Base-by-base conservation (phyloP, 2,888 invertebrate species). In the Temnothorax unifasciatus region DNA sequence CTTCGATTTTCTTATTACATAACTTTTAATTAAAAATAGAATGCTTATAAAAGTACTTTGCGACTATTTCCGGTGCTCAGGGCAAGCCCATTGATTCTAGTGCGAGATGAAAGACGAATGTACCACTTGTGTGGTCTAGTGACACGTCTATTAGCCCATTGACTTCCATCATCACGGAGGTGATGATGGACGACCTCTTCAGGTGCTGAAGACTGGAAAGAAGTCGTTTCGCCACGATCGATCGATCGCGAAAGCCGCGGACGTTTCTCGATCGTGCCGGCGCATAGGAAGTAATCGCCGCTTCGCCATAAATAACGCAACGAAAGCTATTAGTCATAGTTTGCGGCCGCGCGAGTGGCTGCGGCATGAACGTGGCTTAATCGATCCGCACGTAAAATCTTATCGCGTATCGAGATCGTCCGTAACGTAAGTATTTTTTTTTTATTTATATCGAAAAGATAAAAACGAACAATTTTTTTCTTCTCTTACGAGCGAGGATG, bases 321-420 rank as follows among this genome's bases (percentile, higher is more conserved):
- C 85, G 86, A 86, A 85, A 88, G 85, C 88, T 89, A 83, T 89
- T 86, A 84, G 89, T 87, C 87, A 74, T 76, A 79, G 86, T 64
- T 82, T 44, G 85, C 25, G 82, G 34, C 66, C 52, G 74, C 57
- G 84, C 47, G 76, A 84, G 63, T 84, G 79, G 64, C 41, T 34
- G 61, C 38, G 75, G 11, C 76, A 44, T 54, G 52, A 77, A 82
- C 66, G 63, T 47, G 18, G 68, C 38, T 68, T 89, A 82, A 88
- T 88, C 88, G 89, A 88, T 88, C 77, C 86, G 38, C 82, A 3
- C 74, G 9, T 81, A 73, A 86, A 88, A 86, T 75, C 66, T 61
- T 79, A 68, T 74, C 50, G 38, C 81, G 44, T 68, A 74, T 73
- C 57, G 47, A 41, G 50, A 82, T 79, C 34, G 54, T 64, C 25